Base-by-base conservation (phyloP, 2,888 invertebrate species). In the Cabera pusaria region DNA sequence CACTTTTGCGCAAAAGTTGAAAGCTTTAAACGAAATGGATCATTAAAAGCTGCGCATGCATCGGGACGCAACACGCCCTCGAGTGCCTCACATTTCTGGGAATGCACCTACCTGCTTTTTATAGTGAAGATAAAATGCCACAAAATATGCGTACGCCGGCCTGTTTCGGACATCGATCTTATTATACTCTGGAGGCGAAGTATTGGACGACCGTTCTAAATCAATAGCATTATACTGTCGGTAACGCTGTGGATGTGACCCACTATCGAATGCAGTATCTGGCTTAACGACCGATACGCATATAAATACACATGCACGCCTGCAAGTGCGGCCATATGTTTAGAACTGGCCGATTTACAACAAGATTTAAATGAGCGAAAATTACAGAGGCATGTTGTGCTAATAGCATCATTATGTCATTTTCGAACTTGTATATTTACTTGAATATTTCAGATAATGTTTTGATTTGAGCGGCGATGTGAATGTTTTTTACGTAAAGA, bases 101-200 rank as follows among this genome's bases (percentile, higher is more conserved):
- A 84, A 85, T 72, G 68, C 71, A 72, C 73, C 86, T 87, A 86
- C 87, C 87, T 87, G 87, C 76, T 81, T 76, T 82, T 83, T 79
- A 75, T 75, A 73, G 65, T 53, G 24, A 49, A 74, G 73, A 80
- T 79, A 75, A 72, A 36, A 70, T 66, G 61, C 64, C 65, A 60
- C 59, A 71, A 72, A 76, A 74, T 74, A 76, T 74, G 69, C 52
- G 62, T 60, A 39, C 70, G 64, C 67, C 81, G 64, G 72, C 76
- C 69, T 57, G 64, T 64, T 78, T 76, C 64, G 58, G 68, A 66
- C 63, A 74, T 69, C 60, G 72, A 82, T 75, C 63, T 49, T 49
- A 47, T 50, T 51, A 52, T 53, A 58, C 64, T 57, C 52, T 52
- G 49, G 46, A 50, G 45, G 60, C 52, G 59, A 59, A 54, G 53